Base-by-base conservation (phyloP, 2,888 invertebrate genomes). In the Troides helena region DNA sequence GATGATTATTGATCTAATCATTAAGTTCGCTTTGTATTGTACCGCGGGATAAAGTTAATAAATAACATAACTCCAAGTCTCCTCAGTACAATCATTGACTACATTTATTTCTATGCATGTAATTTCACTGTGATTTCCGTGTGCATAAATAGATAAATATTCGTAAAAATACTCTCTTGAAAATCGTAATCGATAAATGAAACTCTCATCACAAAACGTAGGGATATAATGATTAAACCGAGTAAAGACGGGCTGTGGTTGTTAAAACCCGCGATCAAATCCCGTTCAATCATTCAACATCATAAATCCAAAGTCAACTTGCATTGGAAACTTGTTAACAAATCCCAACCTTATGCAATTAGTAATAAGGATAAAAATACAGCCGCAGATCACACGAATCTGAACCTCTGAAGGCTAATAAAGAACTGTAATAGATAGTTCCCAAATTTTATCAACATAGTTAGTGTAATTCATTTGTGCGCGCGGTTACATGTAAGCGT, bases 241-340 rank as follows among this genome's bases (percentile, higher is more conserved):
- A 53, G n/a, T 53, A 53, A 53, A 18, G 12, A 53, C 10, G 53
- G 18, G 53, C 53, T 6, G 53, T 10, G 17, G 7, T 39, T 39
- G 39, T 0, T 39, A 39, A 53, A n/a, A 18, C 53, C 53, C 17
- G 50, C 59, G 65, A 46, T 30, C 30, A 25, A 14, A 50, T 50
- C 30, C 65, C 30, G 58, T 30, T 59, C 65, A 30, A 58, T 59
- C 25, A 59, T 58, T 46, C 25, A 25, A 50, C 21, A 30, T 23
- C 25, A 30, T 39, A 66, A 59, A 66, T 60, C 59, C 50, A 59
- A 66, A 66, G 21, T 50, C 39, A 39, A 39, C 39, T 39, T 59
- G 5, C 0, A 53, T 18, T 18, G 53, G 18, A 50, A 50, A 50
- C 50, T 53, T n/a, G 17, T 18, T 5, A 12, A 14, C 50, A 66